Percentiles rank a stretch among this genome's conserved stretches.
Evolutionary conservation across 2,113 vertebrate species (phyloP).

Genomic region (Orycteropus afer): DNA sequence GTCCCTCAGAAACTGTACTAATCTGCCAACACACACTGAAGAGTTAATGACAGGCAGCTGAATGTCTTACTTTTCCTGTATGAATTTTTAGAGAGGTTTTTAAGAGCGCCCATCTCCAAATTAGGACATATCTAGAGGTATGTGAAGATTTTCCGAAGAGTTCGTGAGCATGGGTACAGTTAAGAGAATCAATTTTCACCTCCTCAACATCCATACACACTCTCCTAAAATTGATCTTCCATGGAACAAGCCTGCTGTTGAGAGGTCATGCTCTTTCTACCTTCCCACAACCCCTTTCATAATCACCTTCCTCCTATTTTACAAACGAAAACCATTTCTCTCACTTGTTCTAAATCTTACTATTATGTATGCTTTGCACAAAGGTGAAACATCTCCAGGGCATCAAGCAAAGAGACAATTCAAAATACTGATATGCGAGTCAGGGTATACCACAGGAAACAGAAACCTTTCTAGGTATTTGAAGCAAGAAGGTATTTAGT

Average conservation of each 20-base stretch:
- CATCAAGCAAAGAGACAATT: slow-evolving; percentile 13
- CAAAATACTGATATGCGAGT: neutral
- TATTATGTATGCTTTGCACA: neutral
- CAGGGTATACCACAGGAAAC: neutral
- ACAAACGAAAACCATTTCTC: neutral
- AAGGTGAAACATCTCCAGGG: neutral
- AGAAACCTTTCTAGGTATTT: neutral
- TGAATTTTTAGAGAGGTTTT: neutral
- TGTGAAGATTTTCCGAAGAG: neutral
- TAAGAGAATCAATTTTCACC: neutral
- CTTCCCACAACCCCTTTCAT: neutral
- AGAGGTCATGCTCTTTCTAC: neutral
- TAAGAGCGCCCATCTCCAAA: neutral
- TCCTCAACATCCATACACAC: no score
- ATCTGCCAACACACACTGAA: neutral
- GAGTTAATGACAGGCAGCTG: neutral
- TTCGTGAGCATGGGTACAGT: neutral
- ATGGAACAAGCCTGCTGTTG: neutral
- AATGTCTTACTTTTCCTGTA: neutral
- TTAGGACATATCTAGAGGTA: neutral
- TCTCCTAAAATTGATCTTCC: neutral
- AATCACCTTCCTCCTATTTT: neutral
- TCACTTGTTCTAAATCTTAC: neutral
- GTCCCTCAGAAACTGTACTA: neutral
- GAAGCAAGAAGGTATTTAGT: neutral